These are phyloP conservation scores for Platyrinchus mystaceus DNA, from an alignment of 2,797 vertebrate genomes.

Conservation along the genomic window DNA sequence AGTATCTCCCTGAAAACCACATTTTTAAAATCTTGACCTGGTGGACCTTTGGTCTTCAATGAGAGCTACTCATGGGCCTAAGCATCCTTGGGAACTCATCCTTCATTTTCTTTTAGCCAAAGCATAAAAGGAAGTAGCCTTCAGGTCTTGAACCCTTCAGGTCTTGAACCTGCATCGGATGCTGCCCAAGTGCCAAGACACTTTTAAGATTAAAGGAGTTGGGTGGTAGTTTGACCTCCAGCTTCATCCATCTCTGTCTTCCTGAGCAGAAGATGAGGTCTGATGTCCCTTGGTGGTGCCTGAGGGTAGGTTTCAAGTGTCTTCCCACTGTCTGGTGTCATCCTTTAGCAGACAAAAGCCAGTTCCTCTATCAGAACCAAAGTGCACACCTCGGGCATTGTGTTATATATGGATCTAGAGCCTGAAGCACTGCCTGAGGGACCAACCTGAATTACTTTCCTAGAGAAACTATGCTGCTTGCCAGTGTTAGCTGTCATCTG, in stretches of 20 bases:
- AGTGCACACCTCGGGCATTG: not conserved
- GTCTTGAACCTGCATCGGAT: not conserved
- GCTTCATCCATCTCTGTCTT: not conserved
- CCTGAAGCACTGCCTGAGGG: not conserved
- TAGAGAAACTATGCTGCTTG: not conserved
- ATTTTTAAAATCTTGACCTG: not conserved
- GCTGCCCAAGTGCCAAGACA: not conserved
- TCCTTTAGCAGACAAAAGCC: not conserved
- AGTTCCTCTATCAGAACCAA: not conserved
- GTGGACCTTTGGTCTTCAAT: not conserved
- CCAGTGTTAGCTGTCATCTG: not conserved
- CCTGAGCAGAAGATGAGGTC: not conserved
- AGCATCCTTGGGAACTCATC: not conserved
- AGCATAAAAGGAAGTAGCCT: not conserved
- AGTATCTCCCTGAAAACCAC: not conserved
- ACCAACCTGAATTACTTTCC: not conserved
- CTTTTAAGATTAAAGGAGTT: not conserved
- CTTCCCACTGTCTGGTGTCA: not conserved
- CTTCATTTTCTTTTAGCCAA: not conserved
- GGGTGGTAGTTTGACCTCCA: not conserved
- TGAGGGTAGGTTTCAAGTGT: not conserved
- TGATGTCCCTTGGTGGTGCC: not conserved
- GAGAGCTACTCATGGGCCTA: not conserved
- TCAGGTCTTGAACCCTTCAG: not conserved
- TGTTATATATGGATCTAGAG: not conserved